Conservation (phyloP, 2,888 invertebrate species). For the Copidosoma aretas region DNA sequence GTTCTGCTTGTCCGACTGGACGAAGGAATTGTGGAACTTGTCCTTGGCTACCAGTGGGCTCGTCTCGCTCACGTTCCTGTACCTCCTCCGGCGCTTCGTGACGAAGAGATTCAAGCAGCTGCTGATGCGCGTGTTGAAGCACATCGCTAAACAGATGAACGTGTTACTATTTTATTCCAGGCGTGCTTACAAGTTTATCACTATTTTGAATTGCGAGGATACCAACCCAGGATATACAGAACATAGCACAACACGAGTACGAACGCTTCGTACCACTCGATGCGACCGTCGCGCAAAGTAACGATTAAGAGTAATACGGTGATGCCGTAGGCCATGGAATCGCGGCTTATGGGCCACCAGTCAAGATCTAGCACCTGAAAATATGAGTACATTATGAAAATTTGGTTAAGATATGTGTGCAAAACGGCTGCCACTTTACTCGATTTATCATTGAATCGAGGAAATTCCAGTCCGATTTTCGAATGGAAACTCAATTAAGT, state of each 20-base stretch:
- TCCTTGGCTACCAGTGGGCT: conserved; percentile 54
- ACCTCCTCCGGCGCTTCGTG: conserved; percentile 63
- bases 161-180: conserved; percentile 3
- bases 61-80: conserved; percentile 67
- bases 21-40: conserved; percentile 39
- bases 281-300: conserved; percentile 73
- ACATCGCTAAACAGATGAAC: conserved; percentile 67
- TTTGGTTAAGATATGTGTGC: too few relatives aligned
- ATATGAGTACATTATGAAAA: too few relatives aligned
- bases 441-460: not conserved
- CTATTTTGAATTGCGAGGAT: conserved; percentile 44
- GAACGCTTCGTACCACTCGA: conserved; percentile 80
- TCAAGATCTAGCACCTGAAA: conserved; percentile 72
- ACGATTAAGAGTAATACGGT: conserved; percentile 75
- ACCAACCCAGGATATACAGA: conserved; percentile 74
- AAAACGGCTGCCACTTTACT: not conserved
- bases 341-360: conserved; percentile 81
- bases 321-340: conserved; percentile 75
- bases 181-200: too few relatives aligned
- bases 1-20: conserved; percentile 23
- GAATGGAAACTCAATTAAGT: too few relatives aligned
- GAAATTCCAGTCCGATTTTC: too few relatives aligned
- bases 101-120: conserved; percentile 64
- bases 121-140: conserved; percentile 70
- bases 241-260: conserved; percentile 74